A percentile compares a stretch with the other conserved stretches of the same genome.
Evolutionary conservation across 2,113 vertebrate species (phyloP).

Genomic region (Genyomyrus donnyi): DNA sequence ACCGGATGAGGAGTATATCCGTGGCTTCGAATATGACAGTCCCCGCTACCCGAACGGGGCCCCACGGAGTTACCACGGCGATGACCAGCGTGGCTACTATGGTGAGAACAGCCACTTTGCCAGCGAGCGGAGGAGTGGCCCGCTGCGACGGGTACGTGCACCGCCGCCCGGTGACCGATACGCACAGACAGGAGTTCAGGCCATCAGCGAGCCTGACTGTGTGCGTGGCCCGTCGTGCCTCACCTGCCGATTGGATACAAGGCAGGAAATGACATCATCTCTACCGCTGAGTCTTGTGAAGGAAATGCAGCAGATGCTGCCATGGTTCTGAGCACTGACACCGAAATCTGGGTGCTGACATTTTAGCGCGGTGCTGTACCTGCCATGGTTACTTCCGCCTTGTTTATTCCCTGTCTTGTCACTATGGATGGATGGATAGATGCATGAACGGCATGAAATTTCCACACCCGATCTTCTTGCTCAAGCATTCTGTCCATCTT

Average conservation of each 20-base stretch:
- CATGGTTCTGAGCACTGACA: neutral
- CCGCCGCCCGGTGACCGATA: neutral
- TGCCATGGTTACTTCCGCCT: neutral
- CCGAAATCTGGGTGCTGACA: neutral
- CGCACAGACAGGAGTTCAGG: neutral
- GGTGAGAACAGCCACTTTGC: slow-evolving; percentile 15
- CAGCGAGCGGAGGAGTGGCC: slow-evolving; percentile 32
- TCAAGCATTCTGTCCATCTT: neutral
- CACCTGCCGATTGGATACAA: neutral
- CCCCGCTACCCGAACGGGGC: slow-evolving; percentile 29
- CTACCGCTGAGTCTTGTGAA: neutral
- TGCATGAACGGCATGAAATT: neutral
- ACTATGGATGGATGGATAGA: neutral
- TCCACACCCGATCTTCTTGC: neutral
- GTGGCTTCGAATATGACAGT: slow-evolving; percentile 30
- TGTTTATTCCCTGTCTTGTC: neutral
- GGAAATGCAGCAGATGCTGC: neutral
- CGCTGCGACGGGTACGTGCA: slow-evolving; percentile 41
- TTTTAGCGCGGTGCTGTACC: neutral
- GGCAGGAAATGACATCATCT: neutral
- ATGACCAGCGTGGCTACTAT: slow-evolving; percentile 27
- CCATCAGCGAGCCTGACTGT: neutral
- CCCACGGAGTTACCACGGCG: slow-evolving; percentile 25
- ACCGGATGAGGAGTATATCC: slow-evolving; percentile 21
- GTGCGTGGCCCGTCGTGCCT: neutral